phyloP scores from a whole-genome alignment of 2,888 invertebrate species.

The Thumatha senex region DNA sequence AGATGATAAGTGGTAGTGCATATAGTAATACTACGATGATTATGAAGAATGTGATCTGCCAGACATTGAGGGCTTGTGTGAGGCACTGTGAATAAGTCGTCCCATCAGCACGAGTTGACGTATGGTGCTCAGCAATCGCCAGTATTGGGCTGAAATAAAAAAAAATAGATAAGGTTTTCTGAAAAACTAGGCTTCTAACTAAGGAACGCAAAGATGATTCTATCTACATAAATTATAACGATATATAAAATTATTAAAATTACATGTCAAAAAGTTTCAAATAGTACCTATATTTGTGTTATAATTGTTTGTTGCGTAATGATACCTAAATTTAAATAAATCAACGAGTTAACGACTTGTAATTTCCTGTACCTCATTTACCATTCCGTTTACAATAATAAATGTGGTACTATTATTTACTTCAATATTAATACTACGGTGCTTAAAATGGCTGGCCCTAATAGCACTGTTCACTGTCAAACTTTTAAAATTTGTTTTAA shows the following conservation, averaged over 20 bases:
- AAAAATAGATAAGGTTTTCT: conserved; percentile 41
- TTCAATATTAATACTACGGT: conserved; percentile 1
- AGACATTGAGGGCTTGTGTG: conserved; percentile 89
- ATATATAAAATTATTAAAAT: background rate
- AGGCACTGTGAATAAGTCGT: conserved; percentile 89
- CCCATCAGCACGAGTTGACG: conserved; percentile 87
- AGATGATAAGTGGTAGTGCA: conserved; percentile 89
- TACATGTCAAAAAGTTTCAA: background rate
- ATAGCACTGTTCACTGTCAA: conserved; percentile 8
- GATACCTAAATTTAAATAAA: conserved; percentile 26
- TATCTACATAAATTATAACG: conserved; percentile 5
- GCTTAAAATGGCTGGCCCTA: background rate
- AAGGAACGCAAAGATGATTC: conserved; percentile 11
- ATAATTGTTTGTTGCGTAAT: conserved; percentile 22
- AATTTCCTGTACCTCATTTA: conserved; percentile 24
- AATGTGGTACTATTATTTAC: background rate
- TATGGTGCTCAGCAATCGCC: conserved; percentile 89
- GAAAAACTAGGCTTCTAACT: conserved; percentile 22
- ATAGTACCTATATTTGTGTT: background rate
- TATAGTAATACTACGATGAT: conserved; percentile 91
- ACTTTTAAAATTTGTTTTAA: conserved; percentile 8
- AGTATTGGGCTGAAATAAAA: conserved; percentile 90
- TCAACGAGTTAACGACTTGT: conserved; percentile 24
- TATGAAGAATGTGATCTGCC: conserved; percentile 91
- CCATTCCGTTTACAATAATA: conserved; percentile 13